phyloP scores from a whole-genome alignment of 2,113 vertebrate genomes.

The Dipodomys ordii region DNA sequence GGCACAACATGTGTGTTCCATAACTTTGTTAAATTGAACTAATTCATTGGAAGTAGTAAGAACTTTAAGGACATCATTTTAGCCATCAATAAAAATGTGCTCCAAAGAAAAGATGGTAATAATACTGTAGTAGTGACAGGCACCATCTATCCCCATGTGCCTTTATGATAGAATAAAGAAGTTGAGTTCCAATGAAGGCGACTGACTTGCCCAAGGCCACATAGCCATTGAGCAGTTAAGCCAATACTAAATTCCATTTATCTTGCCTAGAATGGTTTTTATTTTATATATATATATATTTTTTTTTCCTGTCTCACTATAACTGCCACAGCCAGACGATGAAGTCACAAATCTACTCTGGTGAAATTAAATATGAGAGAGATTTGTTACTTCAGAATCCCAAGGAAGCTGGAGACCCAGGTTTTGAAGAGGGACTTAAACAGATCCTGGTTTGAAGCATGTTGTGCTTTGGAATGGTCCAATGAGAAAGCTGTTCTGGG shows the following conservation, averaged over 20 bases:
- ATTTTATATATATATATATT: too few relatives aligned
- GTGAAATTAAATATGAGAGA: neutral
- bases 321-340: neutral
- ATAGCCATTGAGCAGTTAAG: neutral
- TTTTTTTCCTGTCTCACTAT: neutral
- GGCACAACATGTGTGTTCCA: conserved; percentile 24
- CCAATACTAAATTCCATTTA: neutral
- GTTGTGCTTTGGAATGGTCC: neutral
- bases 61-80: conserved; percentile 51
- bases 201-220: conserved; percentile 38
- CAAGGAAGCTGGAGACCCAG: neutral
- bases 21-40: conserved; percentile 62
- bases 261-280: neutral
- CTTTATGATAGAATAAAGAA: conserved; percentile 25
- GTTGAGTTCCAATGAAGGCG: neutral
- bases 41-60: conserved; percentile 31
- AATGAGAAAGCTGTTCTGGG: neutral
- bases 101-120: neutral
- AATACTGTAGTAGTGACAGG: neutral
- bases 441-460: neutral
- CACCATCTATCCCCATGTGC: neutral
- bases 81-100: conserved; percentile 4
- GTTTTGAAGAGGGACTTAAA: conserved; percentile 5
- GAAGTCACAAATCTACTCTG: neutral
- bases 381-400: too few relatives aligned